These are phyloP conservation scores for Carcinoscorpius rotundicauda DNA, from an alignment of 1,140 invertebrate species.

Conservation along the genomic window DNA sequence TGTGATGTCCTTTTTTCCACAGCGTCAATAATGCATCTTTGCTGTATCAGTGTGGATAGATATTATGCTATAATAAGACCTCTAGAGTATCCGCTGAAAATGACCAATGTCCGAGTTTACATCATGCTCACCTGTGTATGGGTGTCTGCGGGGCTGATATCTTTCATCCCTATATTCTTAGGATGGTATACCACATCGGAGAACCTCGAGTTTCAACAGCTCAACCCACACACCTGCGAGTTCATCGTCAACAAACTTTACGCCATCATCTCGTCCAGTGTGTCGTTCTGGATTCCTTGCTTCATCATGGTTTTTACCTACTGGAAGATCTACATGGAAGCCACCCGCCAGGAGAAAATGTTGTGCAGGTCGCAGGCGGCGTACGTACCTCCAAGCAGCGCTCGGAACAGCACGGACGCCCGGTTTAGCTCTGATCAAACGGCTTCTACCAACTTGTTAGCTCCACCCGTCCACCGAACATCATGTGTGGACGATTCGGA, in stretches of 20 bases:
- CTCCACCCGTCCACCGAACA: constrained; percentile 15
- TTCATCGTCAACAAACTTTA: constrained; percentile 84
- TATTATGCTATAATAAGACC: constrained; percentile 81
- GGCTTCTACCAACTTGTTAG: constrained; percentile 13
- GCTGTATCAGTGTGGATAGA: constrained; percentile 78
- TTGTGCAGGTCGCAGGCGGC: constrained; percentile 46
- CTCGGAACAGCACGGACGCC: constrained; percentile 6
- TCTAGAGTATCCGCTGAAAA: constrained; percentile 73
- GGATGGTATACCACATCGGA: constrained; percentile 82
- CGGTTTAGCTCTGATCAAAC: constrained; percentile 17
- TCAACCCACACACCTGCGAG: constrained; percentile 60
- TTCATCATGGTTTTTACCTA: constrained; percentile 91
- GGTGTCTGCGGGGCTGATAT: constrained; percentile 81
- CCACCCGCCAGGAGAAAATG: constrained; percentile 79
- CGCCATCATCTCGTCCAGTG: constrained; percentile 77
- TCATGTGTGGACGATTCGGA: constrained; percentile 24
- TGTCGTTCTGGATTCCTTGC: constrained; percentile 94
- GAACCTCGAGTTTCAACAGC: constrained; percentile 46
- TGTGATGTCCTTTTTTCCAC: constrained; percentile 92
- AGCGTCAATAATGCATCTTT: constrained; percentile 83
- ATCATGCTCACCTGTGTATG: constrained; percentile 85
- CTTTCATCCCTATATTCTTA: constrained; percentile 86
- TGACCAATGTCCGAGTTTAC: constrained; percentile 73
- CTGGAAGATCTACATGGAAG: constrained; percentile 76
- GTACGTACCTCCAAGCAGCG: constrained; percentile 6